These are phyloP conservation scores for Cygnus buccinator DNA, from an alignment of 2,113 vertebrate species.

Conservation along the genomic window DNA sequence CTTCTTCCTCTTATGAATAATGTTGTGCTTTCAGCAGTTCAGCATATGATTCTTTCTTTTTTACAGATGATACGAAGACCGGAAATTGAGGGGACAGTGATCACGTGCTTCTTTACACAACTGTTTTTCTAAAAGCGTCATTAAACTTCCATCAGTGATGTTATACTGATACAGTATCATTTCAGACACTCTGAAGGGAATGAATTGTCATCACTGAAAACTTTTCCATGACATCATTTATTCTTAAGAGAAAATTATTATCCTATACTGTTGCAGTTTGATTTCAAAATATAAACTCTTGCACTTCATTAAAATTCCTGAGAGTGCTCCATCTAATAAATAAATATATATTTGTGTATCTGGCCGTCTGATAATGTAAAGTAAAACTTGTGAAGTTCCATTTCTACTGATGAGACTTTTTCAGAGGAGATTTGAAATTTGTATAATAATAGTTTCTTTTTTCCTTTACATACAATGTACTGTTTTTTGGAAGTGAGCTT, in stretches of 20 bases:
- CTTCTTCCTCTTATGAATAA: neutral
- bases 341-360: neutral
- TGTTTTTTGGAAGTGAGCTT: neutral
- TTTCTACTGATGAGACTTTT: neutral
- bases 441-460: neutral
- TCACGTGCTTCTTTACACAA: neutral
- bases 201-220: neutral
- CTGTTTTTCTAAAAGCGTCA: neutral
- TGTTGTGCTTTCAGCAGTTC: neutral
- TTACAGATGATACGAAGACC: slow-evolving; percentile 50
- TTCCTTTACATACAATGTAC: neutral
- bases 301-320: neutral
- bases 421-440: neutral
- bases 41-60: neutral
- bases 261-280: neutral
- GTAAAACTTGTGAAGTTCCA: neutral
- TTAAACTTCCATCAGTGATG: neutral
- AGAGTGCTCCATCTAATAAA: neutral
- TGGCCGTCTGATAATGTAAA: neutral
- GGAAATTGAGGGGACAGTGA: neutral
- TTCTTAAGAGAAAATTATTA: neutral
- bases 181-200: neutral
- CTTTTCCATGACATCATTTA: neutral
- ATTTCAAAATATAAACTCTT: slow-evolving; percentile 1
- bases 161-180: neutral